Percentiles rank a stretch among this genome's conserved stretches.
These are phyloP conservation scores for Pogonognathellus flavescens DNA, from an alignment of 1,140 invertebrate genomes.

Conservation along the genomic window DNA sequence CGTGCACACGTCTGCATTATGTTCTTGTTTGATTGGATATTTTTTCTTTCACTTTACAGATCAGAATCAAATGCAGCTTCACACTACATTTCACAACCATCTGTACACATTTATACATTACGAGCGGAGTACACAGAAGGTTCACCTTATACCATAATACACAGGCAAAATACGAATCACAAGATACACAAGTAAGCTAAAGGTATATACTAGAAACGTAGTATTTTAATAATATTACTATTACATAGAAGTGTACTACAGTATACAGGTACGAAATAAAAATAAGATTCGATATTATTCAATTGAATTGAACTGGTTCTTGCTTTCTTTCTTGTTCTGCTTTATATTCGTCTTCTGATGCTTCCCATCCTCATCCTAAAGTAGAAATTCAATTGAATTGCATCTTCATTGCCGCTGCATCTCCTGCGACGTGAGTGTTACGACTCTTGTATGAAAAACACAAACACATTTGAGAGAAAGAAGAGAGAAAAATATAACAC, in stretches of 20 bases:
- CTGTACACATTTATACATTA: slow-evolving; percentile 30
- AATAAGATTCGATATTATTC: background rate
- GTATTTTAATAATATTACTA: no score
- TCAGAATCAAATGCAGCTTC: slow-evolving; percentile 31
- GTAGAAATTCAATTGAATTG: slow-evolving; percentile 10
- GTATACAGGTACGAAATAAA: no score
- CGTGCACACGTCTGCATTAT: slow-evolving; percentile 45
- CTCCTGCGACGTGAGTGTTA: background rate
- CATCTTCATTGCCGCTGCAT: slow-evolving; percentile 17
- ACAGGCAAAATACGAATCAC: background rate
- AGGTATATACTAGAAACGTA: background rate
- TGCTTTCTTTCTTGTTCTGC: background rate
- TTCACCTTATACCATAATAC: background rate
- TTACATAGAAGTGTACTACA: background rate
- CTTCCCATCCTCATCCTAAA: no score
- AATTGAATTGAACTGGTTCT: slow-evolving; percentile 11
- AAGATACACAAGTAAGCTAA: background rate
- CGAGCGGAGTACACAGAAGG: background rate
- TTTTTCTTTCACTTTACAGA: slow-evolving; percentile 49
- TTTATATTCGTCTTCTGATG: background rate
- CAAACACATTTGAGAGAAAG: background rate
- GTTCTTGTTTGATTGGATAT: slow-evolving; percentile 45
- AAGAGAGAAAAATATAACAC: background rate
- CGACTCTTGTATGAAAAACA: background rate
- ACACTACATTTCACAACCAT: background rate